A percentile compares a stretch with the other conserved stretches of the same genome.
These are phyloP conservation scores for Nesometra sesokonis DNA, from an alignment of 35 echinoderm and acorn worm species.

Conservation along the genomic window DNA sequence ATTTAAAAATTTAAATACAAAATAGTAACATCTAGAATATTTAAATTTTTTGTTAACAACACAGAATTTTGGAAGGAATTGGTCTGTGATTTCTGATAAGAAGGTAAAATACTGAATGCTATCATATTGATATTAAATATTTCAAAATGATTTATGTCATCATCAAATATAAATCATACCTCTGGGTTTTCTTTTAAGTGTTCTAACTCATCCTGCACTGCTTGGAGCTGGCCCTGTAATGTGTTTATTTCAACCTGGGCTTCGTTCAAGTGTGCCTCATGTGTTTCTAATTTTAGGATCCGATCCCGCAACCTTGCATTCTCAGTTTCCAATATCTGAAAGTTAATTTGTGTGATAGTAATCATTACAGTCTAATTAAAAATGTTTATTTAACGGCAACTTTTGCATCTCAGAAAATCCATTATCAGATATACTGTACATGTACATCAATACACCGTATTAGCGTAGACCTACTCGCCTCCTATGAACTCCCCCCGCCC, in stretches of 20 bases:
- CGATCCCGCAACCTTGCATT: slow-evolving; percentile 23
- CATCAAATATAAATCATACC: slow-evolving; percentile 32
- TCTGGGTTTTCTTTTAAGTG: slow-evolving; percentile 77
- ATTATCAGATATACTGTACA: no score
- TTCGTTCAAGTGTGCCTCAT: slow-evolving; percentile 18
- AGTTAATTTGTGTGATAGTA: not conserved
- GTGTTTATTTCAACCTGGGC: slow-evolving; percentile 27
- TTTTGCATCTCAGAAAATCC: no score
- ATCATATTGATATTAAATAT: no score
- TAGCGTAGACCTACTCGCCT: no score
- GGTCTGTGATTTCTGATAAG: not conserved
- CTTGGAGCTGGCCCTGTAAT: slow-evolving; percentile 22
- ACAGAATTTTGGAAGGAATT: no score
- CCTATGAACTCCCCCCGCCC: no score
- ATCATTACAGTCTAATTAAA: no score
- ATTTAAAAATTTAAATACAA: no score
- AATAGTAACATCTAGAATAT: no score
- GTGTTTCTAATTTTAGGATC: slow-evolving; percentile 28
- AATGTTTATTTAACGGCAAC: no score
- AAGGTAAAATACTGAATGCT: not conserved
- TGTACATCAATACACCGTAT: no score
- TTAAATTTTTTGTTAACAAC: not conserved
- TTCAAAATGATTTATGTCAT: no score
- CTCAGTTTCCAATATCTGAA: slow-evolving; percentile 6
- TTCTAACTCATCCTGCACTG: slow-evolving; percentile 42